phyloP scores from a whole-genome alignment of 2,888 invertebrate genomes.

The Microplitis deprimator region DNA sequence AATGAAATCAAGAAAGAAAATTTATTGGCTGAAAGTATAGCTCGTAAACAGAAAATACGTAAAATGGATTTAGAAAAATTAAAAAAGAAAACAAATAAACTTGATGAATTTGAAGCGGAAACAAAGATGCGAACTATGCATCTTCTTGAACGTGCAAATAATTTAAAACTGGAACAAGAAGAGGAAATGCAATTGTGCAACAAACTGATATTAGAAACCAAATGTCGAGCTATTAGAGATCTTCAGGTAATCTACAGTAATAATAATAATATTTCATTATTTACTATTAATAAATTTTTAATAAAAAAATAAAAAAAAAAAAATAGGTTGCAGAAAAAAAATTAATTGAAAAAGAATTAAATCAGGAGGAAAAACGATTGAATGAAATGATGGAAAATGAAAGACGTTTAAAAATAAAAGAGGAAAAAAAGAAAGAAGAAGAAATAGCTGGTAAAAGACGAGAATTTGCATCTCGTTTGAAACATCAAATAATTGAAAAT shows the following conservation, averaged over 20 bases:
- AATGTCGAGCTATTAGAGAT: slow-evolving; percentile 88
- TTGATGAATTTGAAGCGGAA: slow-evolving; percentile 72
- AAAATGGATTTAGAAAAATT: slow-evolving; percentile 58
- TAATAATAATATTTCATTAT: slow-evolving; percentile 1
- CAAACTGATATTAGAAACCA: slow-evolving; percentile 84
- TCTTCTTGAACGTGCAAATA: slow-evolving; percentile 73
- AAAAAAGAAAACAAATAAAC: slow-evolving; percentile 48
- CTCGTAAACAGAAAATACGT: slow-evolving; percentile 62
- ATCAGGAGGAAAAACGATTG: slow-evolving; percentile 72
- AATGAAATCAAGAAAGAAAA: slow-evolving; percentile 56
- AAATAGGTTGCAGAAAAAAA: slow-evolving; percentile 67
- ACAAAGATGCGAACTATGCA: slow-evolving; percentile 72
- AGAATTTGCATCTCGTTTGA: slow-evolving; percentile 76
- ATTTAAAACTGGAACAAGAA: slow-evolving; percentile 75
- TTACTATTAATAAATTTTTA: slow-evolving; percentile 60
- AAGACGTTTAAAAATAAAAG: slow-evolving; percentile 74
- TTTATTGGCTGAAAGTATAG: slow-evolving; percentile 59
- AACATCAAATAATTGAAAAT: slow-evolving; percentile 75
- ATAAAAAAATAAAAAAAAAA: slow-evolving; percentile 22
- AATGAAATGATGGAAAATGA: slow-evolving; percentile 83
- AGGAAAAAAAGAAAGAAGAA: slow-evolving; percentile 75
- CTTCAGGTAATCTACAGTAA: slow-evolving; percentile 75
- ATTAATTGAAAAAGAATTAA: slow-evolving; percentile 67
- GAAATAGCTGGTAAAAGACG: slow-evolving; percentile 69
- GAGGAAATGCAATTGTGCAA: slow-evolving; percentile 83